Conservation (phyloP, 2,113 vertebrate species). For the Pluvialis apricaria region DNA sequence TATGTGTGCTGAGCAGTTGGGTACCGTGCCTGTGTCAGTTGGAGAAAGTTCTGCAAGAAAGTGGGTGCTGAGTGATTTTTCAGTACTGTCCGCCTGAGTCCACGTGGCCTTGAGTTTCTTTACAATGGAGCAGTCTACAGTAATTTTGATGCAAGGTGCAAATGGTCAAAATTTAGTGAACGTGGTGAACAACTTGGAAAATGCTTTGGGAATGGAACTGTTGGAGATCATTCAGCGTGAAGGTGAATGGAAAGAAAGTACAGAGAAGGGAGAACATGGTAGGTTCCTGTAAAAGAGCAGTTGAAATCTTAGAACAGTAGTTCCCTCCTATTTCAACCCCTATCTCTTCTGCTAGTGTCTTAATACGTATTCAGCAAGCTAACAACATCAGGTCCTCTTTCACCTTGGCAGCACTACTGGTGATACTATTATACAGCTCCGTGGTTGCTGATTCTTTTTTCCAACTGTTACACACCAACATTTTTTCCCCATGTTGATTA, state of each 20-base stretch:
- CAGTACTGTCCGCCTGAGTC: neutral
- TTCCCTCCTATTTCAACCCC: neutral
- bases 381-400: neutral
- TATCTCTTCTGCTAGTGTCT: neutral
- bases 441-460: neutral
- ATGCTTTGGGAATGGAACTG: neutral
- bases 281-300: neutral
- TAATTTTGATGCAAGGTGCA: neutral
- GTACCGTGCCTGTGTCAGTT: neutral
- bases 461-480: neutral
- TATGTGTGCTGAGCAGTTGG: neutral
- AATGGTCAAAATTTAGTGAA: neutral
- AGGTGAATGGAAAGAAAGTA: neutral
- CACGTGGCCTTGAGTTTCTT: neutral
- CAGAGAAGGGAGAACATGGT: neutral
- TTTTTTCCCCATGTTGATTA: neutral
- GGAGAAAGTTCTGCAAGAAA: neutral
- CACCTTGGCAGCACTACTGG: constrained; percentile 16
- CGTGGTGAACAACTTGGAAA: neutral
- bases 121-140: neutral
- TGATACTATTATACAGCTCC: neutral
- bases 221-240: neutral
- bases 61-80: neutral
- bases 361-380: neutral
- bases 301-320: neutral